Percentiles rank a stretch among this genome's conserved stretches.
Evolutionary conservation across 2,888 invertebrate genomes (phyloP).

Genomic region (Syrphus vitripennis): DNA sequence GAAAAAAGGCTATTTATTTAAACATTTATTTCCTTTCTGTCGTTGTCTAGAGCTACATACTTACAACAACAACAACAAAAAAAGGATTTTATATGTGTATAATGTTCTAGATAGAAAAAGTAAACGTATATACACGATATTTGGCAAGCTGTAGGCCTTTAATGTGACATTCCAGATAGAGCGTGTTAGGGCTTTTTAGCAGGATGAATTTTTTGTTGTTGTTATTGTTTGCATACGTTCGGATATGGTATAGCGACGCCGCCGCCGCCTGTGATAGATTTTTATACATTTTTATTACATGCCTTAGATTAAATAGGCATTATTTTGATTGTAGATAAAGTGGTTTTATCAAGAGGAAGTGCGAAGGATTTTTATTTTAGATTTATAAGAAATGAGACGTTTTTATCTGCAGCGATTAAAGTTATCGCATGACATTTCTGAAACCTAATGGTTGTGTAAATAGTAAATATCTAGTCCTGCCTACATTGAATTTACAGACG

Average conservation of each 20-base stretch:
- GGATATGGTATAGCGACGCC: neutral
- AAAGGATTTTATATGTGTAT: conserved; percentile 45
- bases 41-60: conserved; percentile 22
- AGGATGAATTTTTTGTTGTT: conserved; percentile 25
- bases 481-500: too few species aligned
- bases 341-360: neutral
- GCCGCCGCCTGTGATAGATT: conserved; percentile 14
- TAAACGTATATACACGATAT: neutral
- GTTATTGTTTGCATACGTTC: neutral
- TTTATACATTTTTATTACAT: conserved; percentile 52
- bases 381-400: conserved; percentile 40
- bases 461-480: neutral
- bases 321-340: conserved; percentile 39
- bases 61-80: too few species aligned
- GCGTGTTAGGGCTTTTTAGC: conserved; percentile 43
- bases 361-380: conserved; percentile 15
- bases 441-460: neutral
- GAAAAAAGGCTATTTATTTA: conserved; percentile 63
- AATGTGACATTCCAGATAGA: conserved; percentile 31
- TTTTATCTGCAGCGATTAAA: conserved; percentile 25
- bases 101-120: conserved; percentile 31
- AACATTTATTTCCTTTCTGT: conserved; percentile 31
- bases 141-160: conserved; percentile 28
- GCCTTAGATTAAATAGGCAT: conserved; percentile 55
- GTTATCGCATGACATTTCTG: conserved; percentile 13